phyloP scores from a whole-genome alignment of 2,888 invertebrate genomes.

The Polydrusus pterygomalis region DNA sequence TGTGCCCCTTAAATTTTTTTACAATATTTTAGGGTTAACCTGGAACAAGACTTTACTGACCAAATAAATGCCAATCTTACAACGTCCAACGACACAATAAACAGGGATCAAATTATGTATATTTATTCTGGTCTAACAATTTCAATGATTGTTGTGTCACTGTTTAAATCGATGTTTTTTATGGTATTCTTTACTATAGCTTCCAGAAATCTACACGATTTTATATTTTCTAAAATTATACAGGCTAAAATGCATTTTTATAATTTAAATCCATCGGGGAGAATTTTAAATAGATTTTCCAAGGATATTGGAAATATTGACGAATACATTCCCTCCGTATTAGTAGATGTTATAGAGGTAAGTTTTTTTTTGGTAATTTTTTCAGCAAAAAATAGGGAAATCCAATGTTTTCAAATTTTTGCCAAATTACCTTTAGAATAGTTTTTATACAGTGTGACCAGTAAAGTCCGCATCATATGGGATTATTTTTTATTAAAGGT shows the following conservation, averaged over 20 bases:
- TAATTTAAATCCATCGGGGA: slow-evolving; percentile 69
- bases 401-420: too few species aligned
- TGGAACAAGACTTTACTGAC: slow-evolving; percentile 65
- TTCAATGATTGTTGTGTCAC: slow-evolving; percentile 69
- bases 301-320: slow-evolving; percentile 77
- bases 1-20: too few species aligned
- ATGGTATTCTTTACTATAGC: slow-evolving; percentile 68
- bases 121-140: slow-evolving; percentile 72
- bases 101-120: slow-evolving; percentile 69
- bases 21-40: slow-evolving; percentile 64
- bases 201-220: slow-evolving; percentile 68
- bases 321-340: slow-evolving; percentile 75
- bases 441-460: too few species aligned
- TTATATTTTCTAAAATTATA: slow-evolving; percentile 66
- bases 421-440: too few species aligned
- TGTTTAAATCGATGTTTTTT: slow-evolving; percentile 67
- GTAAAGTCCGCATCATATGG: too few species aligned
- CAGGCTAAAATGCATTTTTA: slow-evolving; percentile 69
- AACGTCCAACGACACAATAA: slow-evolving; percentile 56
- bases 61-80: slow-evolving; percentile 55
- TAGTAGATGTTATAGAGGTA: slow-evolving; percentile 68
- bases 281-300: slow-evolving; percentile 70
- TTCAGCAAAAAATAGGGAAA: too few species aligned
- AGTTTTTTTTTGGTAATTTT: slow-evolving; percentile 36
- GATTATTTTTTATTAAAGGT: too few species aligned